phyloP scores from a whole-genome alignment of 1,140 invertebrate species.

The Chionoecetes opilio region DNA sequence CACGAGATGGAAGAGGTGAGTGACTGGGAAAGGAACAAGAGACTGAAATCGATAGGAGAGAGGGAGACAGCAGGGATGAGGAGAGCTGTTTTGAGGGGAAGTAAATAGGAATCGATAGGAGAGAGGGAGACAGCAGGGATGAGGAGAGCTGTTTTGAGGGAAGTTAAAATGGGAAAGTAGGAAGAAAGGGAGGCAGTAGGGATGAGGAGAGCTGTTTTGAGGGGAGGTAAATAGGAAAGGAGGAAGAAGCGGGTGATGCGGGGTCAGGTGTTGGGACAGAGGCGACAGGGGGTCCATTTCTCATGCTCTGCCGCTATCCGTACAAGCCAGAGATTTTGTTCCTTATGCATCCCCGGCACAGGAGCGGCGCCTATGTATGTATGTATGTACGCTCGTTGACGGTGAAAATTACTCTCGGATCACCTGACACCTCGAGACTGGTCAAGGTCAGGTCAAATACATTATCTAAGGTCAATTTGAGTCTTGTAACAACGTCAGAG shows the following conservation, averaged over 20 bases:
- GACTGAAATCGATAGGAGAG: background rate
- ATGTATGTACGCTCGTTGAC: background rate
- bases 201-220: background rate
- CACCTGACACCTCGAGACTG: background rate
- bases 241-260: background rate
- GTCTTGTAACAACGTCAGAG: background rate
- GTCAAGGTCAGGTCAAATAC: conserved; percentile 5
- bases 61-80: background rate
- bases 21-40: background rate
- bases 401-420: background rate
- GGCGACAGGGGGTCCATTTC: background rate
- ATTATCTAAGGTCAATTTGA: background rate
- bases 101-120: background rate
- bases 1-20: background rate
- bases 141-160: background rate
- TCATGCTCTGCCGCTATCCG: background rate
- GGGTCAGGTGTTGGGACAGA: background rate
- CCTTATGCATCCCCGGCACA: too few species aligned
- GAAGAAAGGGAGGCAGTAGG: background rate
- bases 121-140: background rate
- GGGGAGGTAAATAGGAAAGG: background rate
- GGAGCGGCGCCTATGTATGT: background rate
- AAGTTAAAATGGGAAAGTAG: background rate
- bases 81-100: background rate
- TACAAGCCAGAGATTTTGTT: background rate